phyloP scores from a whole-genome alignment of 2,888 invertebrate genomes.

The Silvanus unidentatus region DNA sequence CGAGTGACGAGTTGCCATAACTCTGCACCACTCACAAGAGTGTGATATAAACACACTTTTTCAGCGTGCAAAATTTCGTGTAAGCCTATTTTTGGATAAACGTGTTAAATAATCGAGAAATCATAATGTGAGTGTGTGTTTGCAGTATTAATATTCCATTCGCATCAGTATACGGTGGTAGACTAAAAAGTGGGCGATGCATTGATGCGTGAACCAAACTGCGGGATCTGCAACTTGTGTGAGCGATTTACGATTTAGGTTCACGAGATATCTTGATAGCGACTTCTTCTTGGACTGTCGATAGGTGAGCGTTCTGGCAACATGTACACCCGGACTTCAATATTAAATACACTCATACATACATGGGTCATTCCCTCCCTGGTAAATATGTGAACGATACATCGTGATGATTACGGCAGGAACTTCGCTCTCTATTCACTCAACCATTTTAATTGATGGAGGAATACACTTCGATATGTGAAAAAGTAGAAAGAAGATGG shows the following conservation, averaged over 20 bases:
- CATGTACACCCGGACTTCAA: background rate
- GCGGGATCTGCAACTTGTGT: conserved; percentile 34
- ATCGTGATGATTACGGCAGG: conserved; percentile 16
- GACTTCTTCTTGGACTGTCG: conserved; percentile 20
- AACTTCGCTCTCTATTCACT: conserved; percentile 15
- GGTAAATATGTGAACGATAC: conserved; percentile 16
- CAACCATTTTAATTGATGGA: conserved; percentile 17
- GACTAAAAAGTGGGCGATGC: conserved; percentile 36
- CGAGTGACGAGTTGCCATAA: too few species aligned
- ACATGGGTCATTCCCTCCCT: conserved; percentile 17
- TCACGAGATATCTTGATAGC: conserved; percentile 39
- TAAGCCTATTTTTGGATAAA: too few species aligned
- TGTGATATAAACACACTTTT: too few species aligned
- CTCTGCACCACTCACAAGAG: too few species aligned
- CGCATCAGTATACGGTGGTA: conserved; percentile 26
- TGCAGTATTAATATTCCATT: conserved; percentile 19
- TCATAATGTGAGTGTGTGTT: too few species aligned
- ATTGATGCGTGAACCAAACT: conserved; percentile 36
- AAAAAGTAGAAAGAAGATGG: background rate
- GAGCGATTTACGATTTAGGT: conserved; percentile 38
- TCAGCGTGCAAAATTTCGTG: too few species aligned
- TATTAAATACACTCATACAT: conserved; percentile 9
- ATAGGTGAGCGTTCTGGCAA: conserved; percentile 18
- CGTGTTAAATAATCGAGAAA: too few species aligned
- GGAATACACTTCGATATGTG: conserved; percentile 3